Evolutionary conservation across 1,140 invertebrate species (phyloP).

Genomic region (Drosophila pectinifera): DNA sequence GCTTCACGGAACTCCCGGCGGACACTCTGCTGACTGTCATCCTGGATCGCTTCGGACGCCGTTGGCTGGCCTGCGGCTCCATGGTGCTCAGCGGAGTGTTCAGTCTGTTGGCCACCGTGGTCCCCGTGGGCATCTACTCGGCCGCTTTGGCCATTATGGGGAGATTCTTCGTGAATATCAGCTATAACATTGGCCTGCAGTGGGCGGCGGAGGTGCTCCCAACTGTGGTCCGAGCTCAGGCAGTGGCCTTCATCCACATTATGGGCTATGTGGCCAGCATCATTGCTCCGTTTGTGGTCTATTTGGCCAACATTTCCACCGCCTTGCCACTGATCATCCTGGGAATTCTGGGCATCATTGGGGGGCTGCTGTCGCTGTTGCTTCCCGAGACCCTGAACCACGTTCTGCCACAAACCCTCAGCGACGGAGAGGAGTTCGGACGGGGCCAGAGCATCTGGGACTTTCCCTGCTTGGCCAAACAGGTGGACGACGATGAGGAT

Average conservation of each 20-base stretch:
- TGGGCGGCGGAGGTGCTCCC: slow-evolving; percentile 94
- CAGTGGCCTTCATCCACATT: slow-evolving; percentile 93
- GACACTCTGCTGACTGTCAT: slow-evolving; percentile 92
- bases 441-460: slow-evolving; percentile 91
- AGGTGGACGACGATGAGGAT: slow-evolving; percentile 63
- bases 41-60: slow-evolving; percentile 92
- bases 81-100: slow-evolving; percentile 93
- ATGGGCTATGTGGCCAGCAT: slow-evolving; percentile 94
- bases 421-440: slow-evolving; percentile 94
- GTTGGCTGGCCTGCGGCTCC: slow-evolving; percentile 93
- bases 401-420: slow-evolving; percentile 92
- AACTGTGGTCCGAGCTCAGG: slow-evolving; percentile 93
- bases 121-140: slow-evolving; percentile 89
- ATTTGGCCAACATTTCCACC: slow-evolving; percentile 89
- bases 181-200: slow-evolving; percentile 95
- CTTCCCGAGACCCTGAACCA: slow-evolving; percentile 93
- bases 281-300: slow-evolving; percentile 92
- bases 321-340: slow-evolving; percentile 91
- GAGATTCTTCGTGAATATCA: slow-evolving; percentile 93
- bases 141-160: slow-evolving; percentile 92
- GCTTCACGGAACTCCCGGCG: slow-evolving; percentile 90
- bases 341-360: slow-evolving; percentile 90
- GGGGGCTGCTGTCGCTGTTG: slow-evolving; percentile 90
- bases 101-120: slow-evolving; percentile 90
- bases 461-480: slow-evolving; percentile 88